Base-by-base conservation (phyloP, 2,113 vertebrate genomes). In the Sardina pilchardus region DNA sequence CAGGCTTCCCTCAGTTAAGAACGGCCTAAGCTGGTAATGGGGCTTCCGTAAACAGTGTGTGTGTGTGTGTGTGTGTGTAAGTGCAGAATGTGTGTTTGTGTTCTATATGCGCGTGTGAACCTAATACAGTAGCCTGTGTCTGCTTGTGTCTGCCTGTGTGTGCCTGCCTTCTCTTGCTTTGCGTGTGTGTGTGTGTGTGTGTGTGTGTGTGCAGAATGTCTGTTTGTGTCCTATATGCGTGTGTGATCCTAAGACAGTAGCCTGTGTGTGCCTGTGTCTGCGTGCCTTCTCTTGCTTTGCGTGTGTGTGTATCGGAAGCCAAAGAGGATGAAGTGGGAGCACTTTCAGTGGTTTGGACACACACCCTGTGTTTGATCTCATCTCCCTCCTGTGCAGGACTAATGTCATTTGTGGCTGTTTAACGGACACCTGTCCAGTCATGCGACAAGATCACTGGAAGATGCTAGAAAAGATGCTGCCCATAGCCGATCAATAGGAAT, bases 11-110 rank as follows among this genome's bases (percentile, higher is more conserved):
- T 85, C 81, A 83, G 90, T 92, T 93, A 93, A 93, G 91, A 53
- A 90, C 92, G 90, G 88, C 85, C 82, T 95, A 94, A 95, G 93
- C 94, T 86, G 86, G 82, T 92, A 93, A 93, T 90, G 85, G 81
- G 81, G 90, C 87, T 93, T 92, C 88, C 84, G 88, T 88, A 84
- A 85, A 53, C 71, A 90, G 75, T 67, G 43, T 71, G 63, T 71
- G 63, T 71, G n/a, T 71, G 1, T 71, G n/a, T 71, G 63, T 71
- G 63, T 30, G n/a, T 71, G 63, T 71, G 63, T 71, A n/a, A 9
- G 63, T 71, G 59, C n/a, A n/a, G n/a, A n/a, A n/a, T n/a, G n/a
- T n/a, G n/a, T n/a, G n/a, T n/a, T n/a, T n/a, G n/a, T n/a, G n/a
- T n/a, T n/a, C n/a, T n/a, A n/a, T n/a, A n/a, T n/a, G n/a, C n/a